Evolutionary conservation across 2,888 invertebrate species (phyloP), one percentile per base, ranked within the genome.

Genomic region (Himalopsyche kuldschensis): DNA sequence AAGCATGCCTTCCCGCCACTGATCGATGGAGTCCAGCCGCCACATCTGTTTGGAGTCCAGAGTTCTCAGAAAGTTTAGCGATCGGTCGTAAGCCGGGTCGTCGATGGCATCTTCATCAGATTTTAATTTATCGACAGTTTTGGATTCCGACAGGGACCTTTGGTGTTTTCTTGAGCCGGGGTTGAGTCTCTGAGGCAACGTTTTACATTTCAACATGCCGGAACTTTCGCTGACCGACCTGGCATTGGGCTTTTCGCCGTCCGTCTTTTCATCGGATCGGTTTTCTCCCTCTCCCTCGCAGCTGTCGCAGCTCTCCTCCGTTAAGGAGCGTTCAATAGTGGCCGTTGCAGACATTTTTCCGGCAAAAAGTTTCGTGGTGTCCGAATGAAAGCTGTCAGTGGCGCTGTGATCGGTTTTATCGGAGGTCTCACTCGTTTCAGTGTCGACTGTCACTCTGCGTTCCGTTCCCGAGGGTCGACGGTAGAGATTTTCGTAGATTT

Each of bases 91-190:
- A 77, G 87, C 89, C 27, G 89, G 88, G 24, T 86, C 85, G 27
- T 5, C 75, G 27, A n/a, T n/a, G n/a, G 79, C n/a, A 17, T 86
- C 86, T 30, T 85, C 88, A 86, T 88, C 91, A 86, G 91, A 91
- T 84, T 90, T 88, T 11, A 92, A 88, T 80, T 92, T 93, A 87
- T 95, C 95, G 41, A 94, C 94, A 1, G 95, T 94, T 89, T 94
- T 93, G 0, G 95, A 95, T 88, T 95, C 95, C 0, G 94, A 94
- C 17, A 94, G 88, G n/a, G 93, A 94, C 78, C 94, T 91, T 82
- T 93, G 93, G 87, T 94, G 94, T 30, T 93, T 91, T 46, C 89
- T 88, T 79, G 89, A 89, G 8, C 91, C 91, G 0, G 91, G 90
- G 86, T 87, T 89, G 84, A 90, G 90, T 48, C 92, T 91, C 86